phyloP scores from a whole-genome alignment of 2,113 vertebrate species.

The Ctenodactylus gundi region DNA sequence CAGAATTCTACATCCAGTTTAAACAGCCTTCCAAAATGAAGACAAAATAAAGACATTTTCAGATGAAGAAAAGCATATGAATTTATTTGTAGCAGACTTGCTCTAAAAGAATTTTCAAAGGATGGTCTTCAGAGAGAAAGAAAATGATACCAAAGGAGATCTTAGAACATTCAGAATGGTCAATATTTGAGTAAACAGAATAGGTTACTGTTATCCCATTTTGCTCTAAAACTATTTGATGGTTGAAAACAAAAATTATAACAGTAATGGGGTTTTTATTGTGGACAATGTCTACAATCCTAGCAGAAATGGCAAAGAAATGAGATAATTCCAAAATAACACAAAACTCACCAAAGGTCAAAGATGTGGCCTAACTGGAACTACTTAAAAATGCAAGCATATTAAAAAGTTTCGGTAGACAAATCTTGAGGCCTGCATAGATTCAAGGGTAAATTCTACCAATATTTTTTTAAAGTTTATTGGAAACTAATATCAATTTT shows the following conservation, averaged over 20 bases:
- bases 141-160: background rate
- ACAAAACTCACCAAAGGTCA: background rate
- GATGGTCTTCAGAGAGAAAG: background rate
- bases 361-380: background rate
- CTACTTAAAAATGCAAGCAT: background rate
- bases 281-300: background rate
- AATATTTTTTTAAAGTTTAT: background rate
- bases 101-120: background rate
- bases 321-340: background rate
- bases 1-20: background rate
- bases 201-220: background rate
- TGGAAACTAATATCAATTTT: constrained; percentile 12
- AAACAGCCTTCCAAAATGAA: background rate
- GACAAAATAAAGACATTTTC: constrained; percentile 7
- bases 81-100: background rate
- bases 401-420: background rate
- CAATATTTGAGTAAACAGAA: background rate
- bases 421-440: background rate
- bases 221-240: background rate
- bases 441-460: background rate
- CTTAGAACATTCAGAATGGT: background rate
- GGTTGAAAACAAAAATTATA: background rate
- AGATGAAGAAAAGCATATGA: background rate
- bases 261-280: background rate
- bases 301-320: background rate